A percentile compares a stretch with the other conserved stretches of the same genome.
Evolutionary conservation across 2,888 invertebrate species (phyloP).

Genomic region (Microdon myrmicae): DNA sequence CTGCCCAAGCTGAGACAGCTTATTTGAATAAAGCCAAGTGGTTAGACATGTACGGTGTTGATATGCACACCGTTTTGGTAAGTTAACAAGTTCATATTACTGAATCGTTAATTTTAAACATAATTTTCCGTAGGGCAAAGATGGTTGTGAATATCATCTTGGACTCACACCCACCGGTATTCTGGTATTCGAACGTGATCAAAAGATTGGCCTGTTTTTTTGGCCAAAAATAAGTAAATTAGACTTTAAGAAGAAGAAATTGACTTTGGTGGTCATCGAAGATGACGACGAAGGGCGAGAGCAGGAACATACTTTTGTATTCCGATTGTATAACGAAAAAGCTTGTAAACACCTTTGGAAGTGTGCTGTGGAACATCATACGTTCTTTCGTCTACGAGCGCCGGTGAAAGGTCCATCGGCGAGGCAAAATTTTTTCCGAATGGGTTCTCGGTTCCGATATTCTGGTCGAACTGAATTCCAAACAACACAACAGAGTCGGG

Average conservation of each 20-base stretch:
- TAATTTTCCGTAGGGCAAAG: conserved; percentile 78
- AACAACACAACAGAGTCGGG: conserved; percentile 89
- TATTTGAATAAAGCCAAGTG: conserved; percentile 96
- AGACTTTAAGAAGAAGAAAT: conserved; percentile 97
- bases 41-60: conserved; percentile 99
- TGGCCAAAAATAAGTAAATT: conserved; percentile 99
- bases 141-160: conserved; percentile 94
- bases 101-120: not conserved
- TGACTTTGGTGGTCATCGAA: conserved; percentile 97
- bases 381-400: conserved; percentile 94
- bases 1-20: conserved; percentile 94
- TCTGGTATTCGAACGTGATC: conserved; percentile 94
- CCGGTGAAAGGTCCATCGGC: conserved; percentile 89
- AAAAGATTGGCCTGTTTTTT: conserved; percentile 98
- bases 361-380: conserved; percentile 99
- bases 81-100: conserved; percentile 24
- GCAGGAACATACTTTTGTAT: conserved; percentile 99
- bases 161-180: conserved; percentile 99
- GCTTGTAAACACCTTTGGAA: conserved; percentile 99
- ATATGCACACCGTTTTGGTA: conserved; percentile 95
- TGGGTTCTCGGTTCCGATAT: conserved; percentile 94
- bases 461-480: conserved; percentile 98
- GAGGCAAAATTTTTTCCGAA: conserved; percentile 95
- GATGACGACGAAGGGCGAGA: conserved; percentile 97
- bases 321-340: conserved; percentile 93